Evolutionary conservation across 2,888 invertebrate genomes (phyloP).

Genomic region (Hirtodrosophila trivittata): DNA sequence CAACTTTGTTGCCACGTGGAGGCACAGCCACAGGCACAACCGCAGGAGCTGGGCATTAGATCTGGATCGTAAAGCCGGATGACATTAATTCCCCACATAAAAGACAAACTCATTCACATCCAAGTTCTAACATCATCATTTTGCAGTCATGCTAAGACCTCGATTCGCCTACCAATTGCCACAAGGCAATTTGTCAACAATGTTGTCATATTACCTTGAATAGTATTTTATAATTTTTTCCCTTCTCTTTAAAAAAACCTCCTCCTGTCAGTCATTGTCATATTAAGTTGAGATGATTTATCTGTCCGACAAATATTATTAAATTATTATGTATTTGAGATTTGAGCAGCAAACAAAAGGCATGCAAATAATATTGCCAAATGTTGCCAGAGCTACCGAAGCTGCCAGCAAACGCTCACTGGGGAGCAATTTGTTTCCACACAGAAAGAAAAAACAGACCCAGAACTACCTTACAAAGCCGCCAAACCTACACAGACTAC

Average conservation of each 20-base stretch:
- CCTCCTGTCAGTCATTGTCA: constrained; percentile 69
- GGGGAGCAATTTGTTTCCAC: constrained; percentile 72
- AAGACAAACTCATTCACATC: constrained; percentile 16
- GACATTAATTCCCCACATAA: constrained; percentile 68
- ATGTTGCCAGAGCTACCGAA: constrained; percentile 27
- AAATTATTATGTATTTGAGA: constrained; percentile 76
- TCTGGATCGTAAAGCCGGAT: constrained; percentile 65
- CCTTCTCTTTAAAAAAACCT: constrained; percentile 14
- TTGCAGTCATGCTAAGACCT: neutral
- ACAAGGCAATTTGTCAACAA: constrained; percentile 70
- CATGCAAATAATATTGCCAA: constrained; percentile 74
- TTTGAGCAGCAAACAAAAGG: constrained; percentile 51
- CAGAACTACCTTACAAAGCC: constrained; percentile 45
- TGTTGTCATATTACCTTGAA: constrained; percentile 77
- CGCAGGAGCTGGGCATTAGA: constrained; percentile 41
- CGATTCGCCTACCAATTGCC: constrained; percentile 2
- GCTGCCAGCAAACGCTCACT: constrained; percentile 57
- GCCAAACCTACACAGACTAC: neutral
- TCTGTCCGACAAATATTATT: constrained; percentile 81
- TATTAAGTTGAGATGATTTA: constrained; percentile 80
- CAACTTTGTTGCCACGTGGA: constrained; percentile 65
- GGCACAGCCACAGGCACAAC: too few species aligned
- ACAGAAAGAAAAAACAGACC: constrained; percentile 5
- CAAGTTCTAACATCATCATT: constrained; percentile 19
- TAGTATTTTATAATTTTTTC: constrained; percentile 21